Base-by-base conservation (phyloP, 2,888 invertebrate genomes). In the Mythimna pallens region DNA sequence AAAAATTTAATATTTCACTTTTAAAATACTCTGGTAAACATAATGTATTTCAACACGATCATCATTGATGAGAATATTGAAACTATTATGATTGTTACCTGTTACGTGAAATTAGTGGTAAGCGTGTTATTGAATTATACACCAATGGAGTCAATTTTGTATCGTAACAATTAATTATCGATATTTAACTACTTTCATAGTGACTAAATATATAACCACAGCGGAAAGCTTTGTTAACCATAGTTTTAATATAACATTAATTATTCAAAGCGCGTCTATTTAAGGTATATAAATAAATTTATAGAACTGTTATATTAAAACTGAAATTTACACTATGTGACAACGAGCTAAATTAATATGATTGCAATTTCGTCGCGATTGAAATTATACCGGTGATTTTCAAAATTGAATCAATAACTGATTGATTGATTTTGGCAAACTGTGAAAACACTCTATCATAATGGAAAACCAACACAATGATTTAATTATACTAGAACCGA, bases 211-310 rank as follows among this genome's bases (percentile, higher is more conserved):
- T 63, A 68, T 9, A 63, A 59, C 68, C 68, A 22, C 63, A 69
- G 10, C n/a, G 25, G 25, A 50, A 67, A 64, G 80, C 47, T 71
- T 75, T 52, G 52, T 57, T 75, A 65, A 75, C 47, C 50, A 74
- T 67, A 76, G 77, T 66, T 80, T 73, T 58, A 70, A 73, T 82
- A 80, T 58, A 47, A 54, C 43, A 68, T 83, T 77, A 81, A 66
- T 70, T 81, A 81, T 81, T 81, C 77, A 70, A 71, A 54, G 59
- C 55, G 73, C 68, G 36, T 58, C 30, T 63, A 73, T 83, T 83
- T 70, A 55, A 52, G 43, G 17, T n/a, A 54, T 55, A 83, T 71
- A 54, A 65, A 79, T 82, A 20, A 71, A 81, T 83, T 69, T 65
- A 62, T 50, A 34, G 59, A 54, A 61, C 69, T 66, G 70, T 80